phyloP scores from a whole-genome alignment of 2,113 vertebrate species.

The Protobothrops flavoviridis region DNA sequence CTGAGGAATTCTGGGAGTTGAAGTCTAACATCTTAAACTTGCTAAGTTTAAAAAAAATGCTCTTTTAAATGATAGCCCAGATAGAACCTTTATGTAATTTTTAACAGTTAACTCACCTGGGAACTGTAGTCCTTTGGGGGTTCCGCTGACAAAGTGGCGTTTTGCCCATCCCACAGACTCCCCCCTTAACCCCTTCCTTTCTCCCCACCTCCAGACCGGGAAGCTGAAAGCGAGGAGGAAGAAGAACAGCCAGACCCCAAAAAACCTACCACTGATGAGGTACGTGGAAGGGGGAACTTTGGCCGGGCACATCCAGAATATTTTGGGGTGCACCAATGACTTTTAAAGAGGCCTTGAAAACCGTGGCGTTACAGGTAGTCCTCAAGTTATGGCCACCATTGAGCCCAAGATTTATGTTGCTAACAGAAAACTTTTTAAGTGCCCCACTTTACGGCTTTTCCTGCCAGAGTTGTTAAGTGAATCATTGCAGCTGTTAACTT shows the following conservation, averaged over 20 bases:
- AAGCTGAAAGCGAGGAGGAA: slow-evolving; percentile 86
- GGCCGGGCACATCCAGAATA: background rate
- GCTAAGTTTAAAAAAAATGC: background rate
- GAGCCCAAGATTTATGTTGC: no score
- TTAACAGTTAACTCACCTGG: background rate
- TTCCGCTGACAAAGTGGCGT: no score
- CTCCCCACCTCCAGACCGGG: slow-evolving; percentile 66
- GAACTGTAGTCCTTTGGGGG: background rate
- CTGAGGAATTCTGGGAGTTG: no score
- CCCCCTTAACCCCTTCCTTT: background rate
- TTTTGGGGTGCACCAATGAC: background rate
- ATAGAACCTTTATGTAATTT: background rate
- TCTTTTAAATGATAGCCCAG: background rate
- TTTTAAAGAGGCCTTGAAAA: background rate
- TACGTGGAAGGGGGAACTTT: slow-evolving; percentile 21
- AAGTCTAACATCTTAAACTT: background rate
- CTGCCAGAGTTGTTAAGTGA: no score
- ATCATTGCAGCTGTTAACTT: no score
- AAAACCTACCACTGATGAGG: slow-evolving; percentile 85
- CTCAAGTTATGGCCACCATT: no score
- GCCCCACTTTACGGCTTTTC: no score
- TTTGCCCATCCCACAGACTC: background rate
- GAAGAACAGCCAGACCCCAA: slow-evolving; percentile 77
- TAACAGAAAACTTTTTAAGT: no score
- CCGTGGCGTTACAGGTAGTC: no score